Conservation (phyloP, 2,797 vertebrate genomes). For the Halcyon chelicuti region DNA sequence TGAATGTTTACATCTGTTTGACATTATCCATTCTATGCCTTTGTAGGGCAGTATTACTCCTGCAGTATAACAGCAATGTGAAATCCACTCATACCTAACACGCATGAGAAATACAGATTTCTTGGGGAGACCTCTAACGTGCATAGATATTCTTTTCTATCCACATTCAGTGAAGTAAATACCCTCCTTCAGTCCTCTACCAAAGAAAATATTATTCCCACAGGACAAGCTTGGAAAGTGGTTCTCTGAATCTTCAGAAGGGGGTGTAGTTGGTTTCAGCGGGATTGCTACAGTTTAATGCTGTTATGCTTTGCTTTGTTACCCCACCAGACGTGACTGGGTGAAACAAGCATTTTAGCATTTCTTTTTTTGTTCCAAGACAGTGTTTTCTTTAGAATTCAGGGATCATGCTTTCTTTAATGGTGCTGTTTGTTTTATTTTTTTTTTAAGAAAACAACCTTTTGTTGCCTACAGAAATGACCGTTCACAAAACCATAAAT, state of each 20-base stretch:
- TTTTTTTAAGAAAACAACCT: constrained; percentile 74
- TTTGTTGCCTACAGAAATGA: constrained; percentile 80
- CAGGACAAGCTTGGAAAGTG: constrained; percentile 76
- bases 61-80: constrained; percentile 78
- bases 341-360: constrained; percentile 74
- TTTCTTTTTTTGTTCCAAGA: constrained; percentile 66
- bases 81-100: constrained; percentile 73
- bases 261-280: constrained; percentile 74
- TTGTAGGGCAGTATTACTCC: constrained; percentile 78
- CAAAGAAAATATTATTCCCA: constrained; percentile 85
- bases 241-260: constrained; percentile 81
- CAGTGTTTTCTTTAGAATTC: constrained; percentile 87
- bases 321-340: constrained; percentile 75
- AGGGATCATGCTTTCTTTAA: constrained; percentile 88
- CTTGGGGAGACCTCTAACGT: constrained; percentile 45
- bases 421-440: constrained; percentile 81
- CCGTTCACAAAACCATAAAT: constrained; percentile 79
- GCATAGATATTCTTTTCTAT: constrained; percentile 72
- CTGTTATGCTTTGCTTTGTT: constrained; percentile 77
- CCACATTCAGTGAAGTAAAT: constrained; percentile 73
- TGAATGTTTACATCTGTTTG: constrained; percentile 86
- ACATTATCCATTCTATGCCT: constrained; percentile 83
- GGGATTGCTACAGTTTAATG: constrained; percentile 73
- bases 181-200: constrained; percentile 84
- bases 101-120: constrained; percentile 72